Conservation (phyloP, 2,888 invertebrate species). For the Andrena flavipes region DNA sequence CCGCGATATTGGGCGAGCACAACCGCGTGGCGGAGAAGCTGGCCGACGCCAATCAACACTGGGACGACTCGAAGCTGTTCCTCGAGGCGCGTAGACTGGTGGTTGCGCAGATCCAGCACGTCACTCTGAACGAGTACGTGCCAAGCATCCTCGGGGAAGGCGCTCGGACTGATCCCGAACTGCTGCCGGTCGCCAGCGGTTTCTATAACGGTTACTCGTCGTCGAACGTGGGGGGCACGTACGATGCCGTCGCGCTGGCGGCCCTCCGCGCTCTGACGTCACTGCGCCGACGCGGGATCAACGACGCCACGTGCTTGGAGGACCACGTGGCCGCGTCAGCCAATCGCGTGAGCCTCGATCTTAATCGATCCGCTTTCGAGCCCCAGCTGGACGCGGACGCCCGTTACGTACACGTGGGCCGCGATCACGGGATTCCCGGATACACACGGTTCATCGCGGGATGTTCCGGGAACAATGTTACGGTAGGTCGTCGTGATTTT, state of each 20-base stretch:
- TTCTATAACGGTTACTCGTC: constrained; percentile 94
- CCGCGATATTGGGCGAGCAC: constrained; percentile 91
- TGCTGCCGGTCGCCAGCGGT: constrained; percentile 89
- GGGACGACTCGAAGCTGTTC: constrained; percentile 92
- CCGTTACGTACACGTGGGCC: constrained; percentile 87
- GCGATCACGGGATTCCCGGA: constrained; percentile 93
- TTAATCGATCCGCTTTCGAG: constrained; percentile 77
- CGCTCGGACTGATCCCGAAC: constrained; percentile 87
- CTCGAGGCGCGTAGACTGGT: constrained; percentile 91
- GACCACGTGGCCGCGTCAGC: constrained; percentile 89
- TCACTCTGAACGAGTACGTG: constrained; percentile 93
- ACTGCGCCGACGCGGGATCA: constrained; percentile 89
- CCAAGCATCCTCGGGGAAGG: constrained; percentile 91
- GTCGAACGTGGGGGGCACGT: constrained; percentile 91
- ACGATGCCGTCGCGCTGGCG: constrained; percentile 91
- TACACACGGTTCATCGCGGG: constrained; percentile 90
- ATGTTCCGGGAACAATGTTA: constrained; percentile 81
- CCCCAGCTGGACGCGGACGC: constrained; percentile 79
- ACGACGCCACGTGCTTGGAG: constrained; percentile 85
- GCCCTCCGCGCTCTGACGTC: constrained; percentile 91
- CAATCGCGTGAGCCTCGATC: constrained; percentile 87
- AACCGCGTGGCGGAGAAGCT: constrained; percentile 91
- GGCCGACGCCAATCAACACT: constrained; percentile 90
- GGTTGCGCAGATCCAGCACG: constrained; percentile 92
- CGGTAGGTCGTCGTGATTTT: constrained; percentile 60